Percentiles rank a stretch among this genome's conserved stretches.
Evolutionary conservation across 64 coral and sea anemone genomes (phyloP).

Genomic region (Montipora foliosa): DNA sequence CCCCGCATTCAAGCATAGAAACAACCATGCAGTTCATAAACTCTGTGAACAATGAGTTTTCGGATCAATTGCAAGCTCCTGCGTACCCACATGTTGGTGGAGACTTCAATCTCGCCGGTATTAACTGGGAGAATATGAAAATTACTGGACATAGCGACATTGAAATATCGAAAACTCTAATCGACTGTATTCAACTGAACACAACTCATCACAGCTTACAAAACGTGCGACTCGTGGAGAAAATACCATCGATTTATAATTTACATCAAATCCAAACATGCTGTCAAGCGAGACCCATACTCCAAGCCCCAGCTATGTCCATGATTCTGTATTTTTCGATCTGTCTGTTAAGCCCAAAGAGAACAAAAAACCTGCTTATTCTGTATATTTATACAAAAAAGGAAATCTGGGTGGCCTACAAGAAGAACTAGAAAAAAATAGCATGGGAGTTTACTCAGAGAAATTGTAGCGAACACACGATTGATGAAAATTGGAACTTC

Average conservation of each 20-base stretch:
- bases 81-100: constrained; percentile 38
- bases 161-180: constrained; percentile 38
- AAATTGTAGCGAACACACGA: constrained; percentile 34
- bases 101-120: constrained; percentile 47
- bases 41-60: constrained; percentile 34
- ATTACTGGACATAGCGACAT: constrained; percentile 13
- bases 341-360: constrained; percentile 16
- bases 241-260: constrained; percentile 34
- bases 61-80: constrained; percentile 6
- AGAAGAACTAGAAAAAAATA: constrained; percentile 29
- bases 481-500: constrained; percentile 48
- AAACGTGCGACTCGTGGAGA: constrained; percentile 14
- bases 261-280: constrained; percentile 47
- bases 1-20: constrained; percentile 22
- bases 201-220: constrained; percentile 32
- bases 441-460: constrained; percentile 33
- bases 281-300: constrained; percentile 36
- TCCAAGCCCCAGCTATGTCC: constrained; percentile 46
- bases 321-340: constrained; percentile 47
- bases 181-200: constrained; percentile 26
- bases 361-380: constrained; percentile 12
- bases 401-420: constrained; percentile 36
- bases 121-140: constrained; percentile 44
- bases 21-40: constrained; percentile 28
- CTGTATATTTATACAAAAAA: constrained; percentile 46